Base-by-base conservation (phyloP, 2,113 vertebrate species). In the Sinocyclocheilus anophthalmus region DNA sequence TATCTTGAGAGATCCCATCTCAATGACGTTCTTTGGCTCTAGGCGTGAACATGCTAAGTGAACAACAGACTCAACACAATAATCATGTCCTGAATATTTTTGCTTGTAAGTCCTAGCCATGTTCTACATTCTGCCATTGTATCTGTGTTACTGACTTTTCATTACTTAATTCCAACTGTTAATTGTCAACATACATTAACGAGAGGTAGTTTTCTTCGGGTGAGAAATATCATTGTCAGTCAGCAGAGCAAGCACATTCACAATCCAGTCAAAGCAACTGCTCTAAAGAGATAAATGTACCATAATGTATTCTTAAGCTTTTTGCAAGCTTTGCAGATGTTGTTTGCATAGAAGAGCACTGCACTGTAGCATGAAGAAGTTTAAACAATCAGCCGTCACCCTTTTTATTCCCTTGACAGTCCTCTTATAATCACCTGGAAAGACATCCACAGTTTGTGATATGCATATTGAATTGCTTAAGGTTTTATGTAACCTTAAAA, bases 301-400 rank as follows among this genome's bases (percentile, higher is more conserved):
- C 10, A 39, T 24, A 16, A 18, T 4, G 2, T 48, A 18, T 45
- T 76, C 22, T 18, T n/a, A n/a, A 24, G 26, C 37, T 63, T 30
- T 16, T 53, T 11, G 6, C 22, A 4, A 11, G 20, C 45, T 37
- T 16, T 53, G 37, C 55, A 57, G 48, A 55, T 42, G 53, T 67
- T 82, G 65, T 76, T 76, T 82, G 37, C n/a, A 14, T 6, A 59
- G 55, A 20, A 22, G 18, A 59, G 18, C 55, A 61, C 16, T 69
- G 81, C 82, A 79, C 53, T 26, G 24, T 76, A 37, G 37, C 14
- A 33, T 42, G 78, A 78, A 82, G 82, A 86, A 69, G 42, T 57
- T 85, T 13, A 1, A 37, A 67, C 77, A 82, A 88, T 86, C 84
- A 88, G 72, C 76, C 53, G 86, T 50, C 81, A 70, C 69, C 4